Percentiles rank a stretch among this genome's conserved stretches.
Evolutionary conservation across 2,888 invertebrate genomes (phyloP).

Genomic region (Caenorhabditis sp.): DNA sequence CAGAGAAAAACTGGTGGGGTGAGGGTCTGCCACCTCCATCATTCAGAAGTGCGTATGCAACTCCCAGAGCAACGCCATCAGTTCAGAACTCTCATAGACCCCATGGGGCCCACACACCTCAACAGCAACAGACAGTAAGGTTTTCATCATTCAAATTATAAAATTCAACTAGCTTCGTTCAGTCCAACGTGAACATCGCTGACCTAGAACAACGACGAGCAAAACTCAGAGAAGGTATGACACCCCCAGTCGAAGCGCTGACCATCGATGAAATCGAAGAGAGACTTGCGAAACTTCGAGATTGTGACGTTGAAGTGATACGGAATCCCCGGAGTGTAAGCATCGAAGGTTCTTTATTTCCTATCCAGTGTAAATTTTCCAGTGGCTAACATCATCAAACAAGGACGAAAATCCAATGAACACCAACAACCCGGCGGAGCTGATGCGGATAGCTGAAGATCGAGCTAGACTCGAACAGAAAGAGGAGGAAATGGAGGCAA

Average conservation of each 20-base stretch:
- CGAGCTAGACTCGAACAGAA: slow-evolving; percentile 66
- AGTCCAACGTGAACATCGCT: background rate
- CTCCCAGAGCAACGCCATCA: slow-evolving; percentile 5
- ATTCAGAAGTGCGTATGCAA: slow-evolving; percentile 37
- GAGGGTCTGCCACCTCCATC: slow-evolving; percentile 79
- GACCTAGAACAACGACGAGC: slow-evolving; percentile 54
- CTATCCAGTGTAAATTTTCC: slow-evolving; percentile 2
- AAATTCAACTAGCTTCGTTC: too few relatives aligned
- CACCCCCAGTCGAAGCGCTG: slow-evolving; percentile 32
- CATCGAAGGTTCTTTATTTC: background rate
- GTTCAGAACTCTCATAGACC: background rate
- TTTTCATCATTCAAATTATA: too few relatives aligned
- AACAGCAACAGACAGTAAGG: slow-evolving; percentile 15
- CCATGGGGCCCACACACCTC: background rate
- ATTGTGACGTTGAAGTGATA: slow-evolving; percentile 79
- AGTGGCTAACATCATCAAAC: slow-evolving; percentile 64
- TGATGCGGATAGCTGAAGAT: slow-evolving; percentile 67
- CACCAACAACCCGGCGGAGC: slow-evolving; percentile 58
- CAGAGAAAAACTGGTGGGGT: slow-evolving; percentile 76
- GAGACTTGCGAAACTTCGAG: slow-evolving; percentile 77
- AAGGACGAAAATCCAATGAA: slow-evolving; percentile 10
- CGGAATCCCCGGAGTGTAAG: slow-evolving; percentile 77
- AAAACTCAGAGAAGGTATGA: slow-evolving; percentile 46
- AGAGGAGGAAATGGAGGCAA: slow-evolving; percentile 36
- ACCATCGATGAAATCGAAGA: slow-evolving; percentile 76